Evolutionary conservation across 2,113 vertebrate species (phyloP).

Genomic region (Deroptyus accipitrinus): DNA sequence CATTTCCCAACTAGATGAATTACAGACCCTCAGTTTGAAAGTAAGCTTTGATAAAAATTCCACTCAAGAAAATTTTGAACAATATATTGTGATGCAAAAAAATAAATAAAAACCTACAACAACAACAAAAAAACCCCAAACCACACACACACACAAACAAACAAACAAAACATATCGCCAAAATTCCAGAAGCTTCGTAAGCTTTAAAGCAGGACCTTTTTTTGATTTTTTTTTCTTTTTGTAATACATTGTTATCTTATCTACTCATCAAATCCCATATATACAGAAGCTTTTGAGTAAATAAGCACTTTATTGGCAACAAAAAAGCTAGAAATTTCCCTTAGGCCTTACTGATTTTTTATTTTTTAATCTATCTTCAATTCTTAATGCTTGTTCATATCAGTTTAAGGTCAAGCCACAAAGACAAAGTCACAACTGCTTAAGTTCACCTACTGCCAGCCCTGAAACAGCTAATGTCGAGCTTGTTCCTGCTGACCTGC

Average conservation of each 20-base stretch:
- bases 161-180: background rate
- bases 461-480: rapidly evolving
- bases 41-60: background rate
- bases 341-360: background rate
- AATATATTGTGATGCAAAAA: background rate
- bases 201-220: background rate
- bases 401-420: background rate
- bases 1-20: background rate
- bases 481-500: rapidly evolving
- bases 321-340: background rate
- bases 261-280: background rate
- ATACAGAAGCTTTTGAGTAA: background rate
- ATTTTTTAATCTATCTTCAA: background rate
- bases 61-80: background rate
- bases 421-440: background rate
- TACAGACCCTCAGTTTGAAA: background rate
- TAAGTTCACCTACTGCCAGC: background rate
- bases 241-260: background rate
- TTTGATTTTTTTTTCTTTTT: too few species aligned
- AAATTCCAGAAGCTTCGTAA: background rate
- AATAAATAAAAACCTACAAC: background rate
- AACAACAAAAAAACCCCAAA: too few species aligned
- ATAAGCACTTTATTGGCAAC: background rate
- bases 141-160: too few species aligned
- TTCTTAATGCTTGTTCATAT: background rate